A percentile compares a stretch with the other conserved stretches of the same genome.
Conservation (phyloP, 2,888 invertebrate species). For the Sarcophaga rosellei region DNA sequence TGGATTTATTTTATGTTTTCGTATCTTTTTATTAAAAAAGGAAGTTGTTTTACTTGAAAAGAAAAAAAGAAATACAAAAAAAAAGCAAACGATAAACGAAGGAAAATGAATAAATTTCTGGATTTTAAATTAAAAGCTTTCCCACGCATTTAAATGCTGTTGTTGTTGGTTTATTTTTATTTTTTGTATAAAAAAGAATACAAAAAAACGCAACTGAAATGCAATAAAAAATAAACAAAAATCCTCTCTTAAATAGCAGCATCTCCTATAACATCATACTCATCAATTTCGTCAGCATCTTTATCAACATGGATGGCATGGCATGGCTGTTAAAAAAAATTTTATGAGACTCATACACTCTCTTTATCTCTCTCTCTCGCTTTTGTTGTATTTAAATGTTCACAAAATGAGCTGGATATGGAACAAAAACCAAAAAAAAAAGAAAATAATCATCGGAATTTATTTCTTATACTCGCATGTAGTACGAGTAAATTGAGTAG, state of each 20-base stretch:
- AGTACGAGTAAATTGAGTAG: background rate
- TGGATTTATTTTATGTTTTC: slow-evolving; percentile 1
- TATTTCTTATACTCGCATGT: too few relatives aligned
- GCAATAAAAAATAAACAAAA: slow-evolving; percentile 18
- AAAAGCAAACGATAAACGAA: too few relatives aligned
- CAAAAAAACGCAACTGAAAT: background rate
- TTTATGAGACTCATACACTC: background rate
- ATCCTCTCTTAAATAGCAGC: slow-evolving; percentile 5
- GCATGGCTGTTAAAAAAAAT: background rate
- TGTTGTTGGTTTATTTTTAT: background rate
- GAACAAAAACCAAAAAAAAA: too few relatives aligned
- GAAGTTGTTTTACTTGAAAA: slow-evolving; percentile 51
- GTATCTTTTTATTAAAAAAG: slow-evolving; percentile 43
- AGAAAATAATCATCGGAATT: too few relatives aligned
- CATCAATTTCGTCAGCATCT: too few relatives aligned
- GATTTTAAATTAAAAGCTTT: slow-evolving; percentile 66
- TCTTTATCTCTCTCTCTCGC: background rate
- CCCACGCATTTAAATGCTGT: slow-evolving; percentile 62
- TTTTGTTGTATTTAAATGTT: background rate
- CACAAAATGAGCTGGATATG: background rate
- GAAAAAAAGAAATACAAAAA: background rate
- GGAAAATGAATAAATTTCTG: slow-evolving; percentile 11
- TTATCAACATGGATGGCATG: too few relatives aligned
- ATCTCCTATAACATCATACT: too few relatives aligned
- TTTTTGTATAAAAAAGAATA: background rate